Evolutionary conservation across 2,113 vertebrate genomes (phyloP).

Genomic region (Neomonachus schauinslandi): DNA sequence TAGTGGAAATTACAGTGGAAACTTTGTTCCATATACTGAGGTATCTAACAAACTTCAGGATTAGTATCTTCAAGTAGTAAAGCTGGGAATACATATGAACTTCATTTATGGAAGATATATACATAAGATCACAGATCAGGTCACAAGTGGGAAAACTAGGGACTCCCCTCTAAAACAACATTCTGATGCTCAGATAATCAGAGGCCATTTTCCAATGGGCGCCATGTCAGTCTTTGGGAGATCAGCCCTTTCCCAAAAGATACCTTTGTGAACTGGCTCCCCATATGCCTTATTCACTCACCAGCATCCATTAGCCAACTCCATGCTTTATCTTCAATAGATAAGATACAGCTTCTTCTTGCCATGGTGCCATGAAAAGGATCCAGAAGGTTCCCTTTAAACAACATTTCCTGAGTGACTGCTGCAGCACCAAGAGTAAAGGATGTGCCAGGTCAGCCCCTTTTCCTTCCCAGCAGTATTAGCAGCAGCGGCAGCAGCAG

Average conservation of each 20-base stretch:
- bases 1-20: neutral
- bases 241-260: neutral
- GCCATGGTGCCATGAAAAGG: conserved; percentile 63
- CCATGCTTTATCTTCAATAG: conserved; percentile 71
- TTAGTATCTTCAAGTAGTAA: neutral
- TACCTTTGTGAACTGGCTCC: conserved; percentile 10
- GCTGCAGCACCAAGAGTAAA: conserved; percentile 59
- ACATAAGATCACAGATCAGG: neutral
- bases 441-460: conserved; percentile 51
- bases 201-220: neutral
- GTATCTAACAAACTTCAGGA: neutral
- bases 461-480: conserved; percentile 51
- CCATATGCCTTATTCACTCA: conserved; percentile 46
- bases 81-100: neutral
- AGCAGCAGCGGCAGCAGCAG: conserved; percentile 70
- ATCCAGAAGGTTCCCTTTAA: conserved; percentile 66
- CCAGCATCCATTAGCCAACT: conserved; percentile 60
- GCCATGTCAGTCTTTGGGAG: neutral
- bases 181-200: neutral
- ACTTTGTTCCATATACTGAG: neutral
- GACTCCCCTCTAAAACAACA: neutral
- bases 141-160: no score
- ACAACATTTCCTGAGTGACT: conserved; percentile 40
- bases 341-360: conserved; percentile 63
- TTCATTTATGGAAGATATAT: neutral